Conservation (phyloP, 2,797 vertebrate species). For the Lepilemur septentrionalis region DNA sequence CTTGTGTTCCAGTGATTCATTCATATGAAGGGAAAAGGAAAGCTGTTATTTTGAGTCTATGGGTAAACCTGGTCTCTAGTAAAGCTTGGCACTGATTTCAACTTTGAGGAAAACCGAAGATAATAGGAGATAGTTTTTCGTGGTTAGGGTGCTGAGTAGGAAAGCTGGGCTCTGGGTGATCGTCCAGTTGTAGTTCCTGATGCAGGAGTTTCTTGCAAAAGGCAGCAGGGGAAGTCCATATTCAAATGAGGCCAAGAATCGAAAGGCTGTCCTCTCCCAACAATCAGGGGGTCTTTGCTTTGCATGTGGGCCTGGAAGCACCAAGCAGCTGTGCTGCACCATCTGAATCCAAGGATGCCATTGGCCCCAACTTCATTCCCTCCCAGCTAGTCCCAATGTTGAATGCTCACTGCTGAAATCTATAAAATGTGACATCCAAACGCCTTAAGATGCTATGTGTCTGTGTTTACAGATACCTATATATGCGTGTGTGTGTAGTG, state of each 20-base stretch:
- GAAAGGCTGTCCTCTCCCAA: constrained; percentile 68
- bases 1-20: constrained; percentile 47
- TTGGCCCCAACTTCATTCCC: background rate
- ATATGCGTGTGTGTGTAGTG: accelerated
- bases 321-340: constrained; percentile 31
- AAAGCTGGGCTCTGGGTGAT: background rate
- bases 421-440: background rate
- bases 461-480: background rate
- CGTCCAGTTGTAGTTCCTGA: accelerated
- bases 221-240: constrained; percentile 53
- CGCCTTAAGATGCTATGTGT: background rate
- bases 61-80: background rate
- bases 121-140: background rate
- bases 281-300: constrained; percentile 77
- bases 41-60: background rate
- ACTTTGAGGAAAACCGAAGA: constrained; percentile 2
- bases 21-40: constrained; percentile 34
- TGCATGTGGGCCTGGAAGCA: constrained; percentile 63
- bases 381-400: no score
- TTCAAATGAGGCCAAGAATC: constrained; percentile 27
- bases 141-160: accelerated
- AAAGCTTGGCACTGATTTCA: constrained; percentile 32
- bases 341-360: constrained; percentile 24
- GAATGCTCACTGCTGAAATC: background rate
- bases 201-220: constrained; percentile 54